Percentiles rank a stretch among this genome's conserved stretches.
Conservation (phyloP, 2,888 invertebrate genomes). For the Panopea generosa region DNA sequence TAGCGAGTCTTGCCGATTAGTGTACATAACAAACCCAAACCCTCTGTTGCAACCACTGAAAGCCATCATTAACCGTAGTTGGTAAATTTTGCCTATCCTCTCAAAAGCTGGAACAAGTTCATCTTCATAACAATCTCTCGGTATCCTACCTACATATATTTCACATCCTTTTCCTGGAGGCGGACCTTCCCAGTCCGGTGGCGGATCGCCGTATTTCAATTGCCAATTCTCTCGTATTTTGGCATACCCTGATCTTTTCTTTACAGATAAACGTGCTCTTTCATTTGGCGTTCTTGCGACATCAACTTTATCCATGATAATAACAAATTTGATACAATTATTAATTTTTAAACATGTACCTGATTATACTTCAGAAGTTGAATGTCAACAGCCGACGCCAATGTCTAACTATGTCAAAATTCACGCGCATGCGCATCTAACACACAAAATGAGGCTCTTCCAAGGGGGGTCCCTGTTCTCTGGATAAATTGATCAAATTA, state of each 20-base stretch:
- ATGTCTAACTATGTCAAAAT: conserved; percentile 44
- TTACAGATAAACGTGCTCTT: conserved; percentile 81
- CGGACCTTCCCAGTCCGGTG: conserved; percentile 86
- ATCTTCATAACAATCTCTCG: conserved; percentile 92
- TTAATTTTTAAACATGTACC: background rate
- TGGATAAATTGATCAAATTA: no score
- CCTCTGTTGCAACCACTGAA: conserved; percentile 90
- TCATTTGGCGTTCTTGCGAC: conserved; percentile 80
- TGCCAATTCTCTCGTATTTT: conserved; percentile 93
- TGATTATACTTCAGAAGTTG: background rate
- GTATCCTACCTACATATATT: conserved; percentile 90
- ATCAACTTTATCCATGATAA: conserved; percentile 40
- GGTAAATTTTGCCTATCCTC: conserved; percentile 89
- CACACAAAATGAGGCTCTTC: background rate
- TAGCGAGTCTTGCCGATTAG: conserved; percentile 88
- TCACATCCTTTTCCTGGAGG: conserved; percentile 90
- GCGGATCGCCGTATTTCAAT: conserved; percentile 89
- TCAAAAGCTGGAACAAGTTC: conserved; percentile 91
- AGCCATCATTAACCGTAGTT: conserved; percentile 90
- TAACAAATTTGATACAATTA: background rate
- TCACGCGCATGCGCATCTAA: conserved; percentile 44
- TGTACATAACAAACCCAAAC: conserved; percentile 91
- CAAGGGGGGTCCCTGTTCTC: no score
- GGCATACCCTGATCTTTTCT: conserved; percentile 85
- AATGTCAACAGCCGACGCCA: conserved; percentile 46